Percentiles rank a stretch among this genome's conserved stretches.
phyloP scores from a whole-genome alignment of 2,113 vertebrate genomes.

The Actenoides hombroni region DNA sequence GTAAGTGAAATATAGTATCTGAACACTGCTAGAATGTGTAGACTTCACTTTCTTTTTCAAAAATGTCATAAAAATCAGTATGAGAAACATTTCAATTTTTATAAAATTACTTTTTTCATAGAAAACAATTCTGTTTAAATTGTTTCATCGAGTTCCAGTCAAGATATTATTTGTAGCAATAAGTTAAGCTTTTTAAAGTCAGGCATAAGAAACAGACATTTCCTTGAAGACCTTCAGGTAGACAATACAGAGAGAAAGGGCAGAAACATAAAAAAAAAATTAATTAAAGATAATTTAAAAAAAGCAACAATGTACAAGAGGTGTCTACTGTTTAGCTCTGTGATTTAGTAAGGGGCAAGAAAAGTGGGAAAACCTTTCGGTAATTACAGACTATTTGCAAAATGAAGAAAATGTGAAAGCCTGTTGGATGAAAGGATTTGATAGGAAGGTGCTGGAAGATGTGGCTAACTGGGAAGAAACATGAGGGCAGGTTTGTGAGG shows the following conservation, averaged over 20 bases:
- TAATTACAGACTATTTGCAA: background rate
- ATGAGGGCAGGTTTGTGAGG: background rate
- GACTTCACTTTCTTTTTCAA: background rate
- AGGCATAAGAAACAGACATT: background rate
- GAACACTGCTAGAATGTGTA: background rate
- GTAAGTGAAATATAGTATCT: background rate
- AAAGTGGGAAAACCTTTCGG: background rate
- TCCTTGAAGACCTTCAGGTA: background rate
- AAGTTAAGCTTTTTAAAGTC: background rate
- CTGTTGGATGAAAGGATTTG: background rate
- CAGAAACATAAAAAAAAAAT: background rate
- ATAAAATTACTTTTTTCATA: background rate
- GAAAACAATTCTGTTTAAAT: background rate
- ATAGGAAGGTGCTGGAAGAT: background rate
- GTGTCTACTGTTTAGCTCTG: background rate
- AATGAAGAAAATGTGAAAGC: background rate
- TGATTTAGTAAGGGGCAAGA: background rate
- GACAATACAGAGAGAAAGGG: background rate
- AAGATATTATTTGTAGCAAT: background rate
- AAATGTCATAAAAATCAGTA: background rate
- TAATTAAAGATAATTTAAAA: background rate
- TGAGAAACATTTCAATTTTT: background rate
- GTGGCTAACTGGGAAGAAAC: background rate
- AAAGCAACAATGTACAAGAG: background rate
- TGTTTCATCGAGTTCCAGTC: background rate